phyloP scores from a whole-genome alignment of 2,888 invertebrate species.

The Phengaris arion region DNA sequence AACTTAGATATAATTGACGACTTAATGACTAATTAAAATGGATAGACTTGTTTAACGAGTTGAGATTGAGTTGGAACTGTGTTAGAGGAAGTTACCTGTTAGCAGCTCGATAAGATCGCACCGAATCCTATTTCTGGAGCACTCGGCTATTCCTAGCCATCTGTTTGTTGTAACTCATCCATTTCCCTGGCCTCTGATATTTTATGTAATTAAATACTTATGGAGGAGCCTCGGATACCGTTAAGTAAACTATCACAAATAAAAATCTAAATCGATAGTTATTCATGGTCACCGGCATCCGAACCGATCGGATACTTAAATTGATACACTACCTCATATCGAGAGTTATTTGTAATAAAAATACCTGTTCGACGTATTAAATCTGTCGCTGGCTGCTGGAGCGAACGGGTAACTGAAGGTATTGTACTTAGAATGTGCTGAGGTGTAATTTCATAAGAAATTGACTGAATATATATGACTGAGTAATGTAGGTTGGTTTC shows the following conservation, averaged over 20 bases:
- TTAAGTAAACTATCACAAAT: conserved; percentile 47
- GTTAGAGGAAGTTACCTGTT: conserved; percentile 60
- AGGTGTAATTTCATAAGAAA: conserved; percentile 75
- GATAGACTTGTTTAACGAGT: conserved; percentile 51
- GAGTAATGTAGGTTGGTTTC: conserved; percentile 76
- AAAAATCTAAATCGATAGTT: conserved; percentile 51
- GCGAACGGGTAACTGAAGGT: conserved; percentile 55
- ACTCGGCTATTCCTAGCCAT: conserved; percentile 32
- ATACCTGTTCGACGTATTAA: conserved; percentile 31
- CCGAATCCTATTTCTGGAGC: conserved; percentile 20
- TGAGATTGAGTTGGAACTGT: conserved; percentile 75
- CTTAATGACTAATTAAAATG: conserved; percentile 50
- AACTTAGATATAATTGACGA: conserved; percentile 60
- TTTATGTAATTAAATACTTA: conserved; percentile 60
- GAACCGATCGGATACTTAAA: conserved; percentile 50
- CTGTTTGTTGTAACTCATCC: conserved; percentile 46
- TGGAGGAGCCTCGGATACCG: conserved; percentile 48
- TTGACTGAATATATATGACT: conserved; percentile 78
- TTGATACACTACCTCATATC: conserved; percentile 49
- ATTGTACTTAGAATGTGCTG: conserved; percentile 70
- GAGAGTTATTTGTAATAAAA: conserved; percentile 39
- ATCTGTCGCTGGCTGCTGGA: conserved; percentile 38
- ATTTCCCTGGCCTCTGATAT: conserved; percentile 44
- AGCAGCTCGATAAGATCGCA: conserved; percentile 36
- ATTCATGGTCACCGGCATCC: conserved; percentile 46